Evolutionary conservation across 2,888 invertebrate genomes (phyloP).

Genomic region (Tipula unca): DNA sequence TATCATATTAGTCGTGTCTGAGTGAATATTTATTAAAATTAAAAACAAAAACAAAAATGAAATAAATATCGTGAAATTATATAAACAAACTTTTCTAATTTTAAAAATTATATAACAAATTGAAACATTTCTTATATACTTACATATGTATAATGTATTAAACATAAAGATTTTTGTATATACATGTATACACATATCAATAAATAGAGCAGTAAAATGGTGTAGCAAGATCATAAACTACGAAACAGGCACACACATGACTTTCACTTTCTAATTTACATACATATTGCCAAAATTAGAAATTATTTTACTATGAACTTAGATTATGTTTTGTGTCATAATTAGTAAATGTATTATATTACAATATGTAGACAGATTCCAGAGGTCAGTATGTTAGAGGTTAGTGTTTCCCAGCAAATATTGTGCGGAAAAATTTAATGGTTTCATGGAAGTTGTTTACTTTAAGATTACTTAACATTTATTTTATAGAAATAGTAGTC

Average conservation of each 20-base stretch:
- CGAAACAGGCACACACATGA: neutral
- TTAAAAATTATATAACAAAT: neutral
- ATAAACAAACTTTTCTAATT: slow-evolving; percentile 4
- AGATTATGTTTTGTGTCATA: neutral
- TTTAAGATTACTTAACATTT: too few relatives aligned
- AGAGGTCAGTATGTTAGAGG: too few relatives aligned
- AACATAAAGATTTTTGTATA: neutral
- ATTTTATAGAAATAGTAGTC: too few relatives aligned
- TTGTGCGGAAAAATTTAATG: neutral
- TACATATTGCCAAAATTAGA: neutral
- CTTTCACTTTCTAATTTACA: neutral
- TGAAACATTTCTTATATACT: neutral
- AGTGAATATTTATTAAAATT: neutral
- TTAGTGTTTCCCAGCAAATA: neutral
- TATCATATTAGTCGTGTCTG: neutral
- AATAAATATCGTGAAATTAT: neutral
- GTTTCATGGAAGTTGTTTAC: too few relatives aligned
- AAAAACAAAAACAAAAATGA: neutral
- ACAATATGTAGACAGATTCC: too few relatives aligned
- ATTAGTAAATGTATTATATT: neutral
- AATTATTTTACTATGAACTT: neutral
- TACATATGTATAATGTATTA: neutral
- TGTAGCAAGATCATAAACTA: slow-evolving; percentile 4
- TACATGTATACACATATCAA: neutral
- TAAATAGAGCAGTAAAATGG: neutral